These are phyloP conservation scores for Chloromyia formosa DNA, from an alignment of 2,888 invertebrate species.

Conservation along the genomic window DNA sequence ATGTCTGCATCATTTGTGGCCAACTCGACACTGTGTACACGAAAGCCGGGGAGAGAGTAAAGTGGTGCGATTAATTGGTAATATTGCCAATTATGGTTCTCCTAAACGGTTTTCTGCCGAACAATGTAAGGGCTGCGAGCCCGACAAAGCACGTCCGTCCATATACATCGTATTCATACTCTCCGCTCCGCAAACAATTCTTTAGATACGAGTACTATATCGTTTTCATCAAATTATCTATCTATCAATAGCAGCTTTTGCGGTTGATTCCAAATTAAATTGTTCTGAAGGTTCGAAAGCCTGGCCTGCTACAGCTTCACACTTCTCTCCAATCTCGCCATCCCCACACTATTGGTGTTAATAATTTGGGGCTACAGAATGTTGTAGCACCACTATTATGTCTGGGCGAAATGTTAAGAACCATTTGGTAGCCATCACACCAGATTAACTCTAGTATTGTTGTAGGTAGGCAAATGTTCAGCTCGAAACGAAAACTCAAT, in stretches of 20 bases:
- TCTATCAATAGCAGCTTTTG: slow-evolving; percentile 39
- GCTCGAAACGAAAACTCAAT: too few species aligned
- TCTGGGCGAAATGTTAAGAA: background rate
- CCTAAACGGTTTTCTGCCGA: slow-evolving; percentile 20
- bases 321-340: too few species aligned
- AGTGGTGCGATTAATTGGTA: slow-evolving; percentile 27
- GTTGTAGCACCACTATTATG: background rate
- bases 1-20: background rate
- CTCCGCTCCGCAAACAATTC: background rate
- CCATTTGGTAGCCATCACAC: background rate
- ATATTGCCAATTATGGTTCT: slow-evolving; percentile 34
- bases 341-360: too few species aligned
- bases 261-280: slow-evolving; percentile 37
- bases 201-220: slow-evolving; percentile 7
- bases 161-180: background rate
- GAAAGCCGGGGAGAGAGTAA: background rate
- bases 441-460: too few species aligned
- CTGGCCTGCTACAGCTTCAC: too few species aligned
- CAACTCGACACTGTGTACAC: background rate
- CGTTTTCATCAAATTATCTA: slow-evolving; percentile 40
- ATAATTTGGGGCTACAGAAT: background rate
- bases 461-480: background rate
- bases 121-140: background rate
- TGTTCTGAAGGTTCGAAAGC: slow-evolving; percentile 28
- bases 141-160: too few species aligned